Conservation (phyloP, 2,888 invertebrate species). For the Nematopogon swammerdamellus region DNA sequence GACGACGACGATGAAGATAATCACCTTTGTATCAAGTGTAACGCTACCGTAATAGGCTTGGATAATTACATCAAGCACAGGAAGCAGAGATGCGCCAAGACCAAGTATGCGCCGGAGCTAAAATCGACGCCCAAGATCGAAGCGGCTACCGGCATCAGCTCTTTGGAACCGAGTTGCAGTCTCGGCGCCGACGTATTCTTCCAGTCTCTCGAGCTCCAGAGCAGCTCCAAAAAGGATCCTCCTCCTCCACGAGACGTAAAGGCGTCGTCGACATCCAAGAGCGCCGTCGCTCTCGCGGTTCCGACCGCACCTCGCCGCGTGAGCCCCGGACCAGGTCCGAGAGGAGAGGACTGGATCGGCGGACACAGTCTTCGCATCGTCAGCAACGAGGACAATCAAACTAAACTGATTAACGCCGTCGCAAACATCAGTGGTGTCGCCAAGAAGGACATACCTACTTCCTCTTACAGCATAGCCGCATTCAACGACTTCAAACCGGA, state of each 20-base stretch:
- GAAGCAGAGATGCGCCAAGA: conserved; percentile 63
- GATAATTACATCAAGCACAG: conserved; percentile 84
- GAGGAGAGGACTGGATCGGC: conserved; percentile 61
- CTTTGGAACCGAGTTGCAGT: conserved; percentile 50
- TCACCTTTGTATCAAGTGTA: conserved; percentile 87
- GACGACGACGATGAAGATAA: conserved; percentile 76
- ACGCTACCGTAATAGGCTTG: conserved; percentile 77
- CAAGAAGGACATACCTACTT: conserved; percentile 46
- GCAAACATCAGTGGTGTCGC: conserved; percentile 57
- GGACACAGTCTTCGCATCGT: conserved; percentile 55
- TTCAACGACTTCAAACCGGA: conserved; percentile 39
- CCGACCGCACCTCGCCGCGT: conserved; percentile 34
- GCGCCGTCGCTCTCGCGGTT: conserved; percentile 22
- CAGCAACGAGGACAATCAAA: conserved; percentile 55
- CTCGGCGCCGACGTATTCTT: conserved; percentile 85
- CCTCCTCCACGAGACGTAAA: conserved; percentile 38
- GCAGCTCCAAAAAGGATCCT: conserved; percentile 62
- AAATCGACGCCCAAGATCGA: conserved; percentile 20
- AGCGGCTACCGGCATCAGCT: conserved; percentile 26
- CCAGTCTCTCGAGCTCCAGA: conserved; percentile 75
- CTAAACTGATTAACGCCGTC: conserved; percentile 63
- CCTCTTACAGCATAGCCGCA: conserved; percentile 33
- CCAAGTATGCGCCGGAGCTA: conserved; percentile 18
- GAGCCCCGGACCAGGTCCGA: conserved; percentile 34
- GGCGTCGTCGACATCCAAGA: conserved; percentile 27